Evolutionary conservation across 2,888 invertebrate genomes (phyloP), one percentile per base, ranked within the genome.

Genomic region (Papilio protenor): DNA sequence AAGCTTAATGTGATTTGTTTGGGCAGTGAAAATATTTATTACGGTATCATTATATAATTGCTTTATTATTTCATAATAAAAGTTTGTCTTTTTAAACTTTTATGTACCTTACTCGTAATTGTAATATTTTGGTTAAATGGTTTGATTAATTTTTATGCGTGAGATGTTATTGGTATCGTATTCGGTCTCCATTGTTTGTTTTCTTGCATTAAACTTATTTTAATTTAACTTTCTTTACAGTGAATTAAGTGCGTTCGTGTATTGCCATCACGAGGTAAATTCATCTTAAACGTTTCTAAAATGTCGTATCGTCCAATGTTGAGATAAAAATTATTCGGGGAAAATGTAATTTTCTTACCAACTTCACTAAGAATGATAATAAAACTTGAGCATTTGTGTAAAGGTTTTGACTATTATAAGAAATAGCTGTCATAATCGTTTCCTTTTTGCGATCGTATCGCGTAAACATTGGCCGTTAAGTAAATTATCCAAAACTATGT

Each of bases 391-490:
- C 45, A 76, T 33, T 75, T 40, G 75, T 5, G 59, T 70, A 70
- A 76, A 70, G 55, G 70, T 45, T 57, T 70, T 23, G 47, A 59
- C 76, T 76, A 71, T 76, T 76, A 76, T n/a, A 71, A 49, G 70
- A 76, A 76, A 76, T 76, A 49, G 76, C 70, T 18, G 49, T 69
- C 59, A 59, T 76, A 71, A 76, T 76, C 45, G 57, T 59, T 66
- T 16, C 23, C 69, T 69, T 16, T 55, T 11, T 55, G 64, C 40
- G 66, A 45, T 45, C 66, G 66, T 66, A 66, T 40, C 66, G 66
- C 45, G 21, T 69, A 69, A 69, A 45, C 66, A 69, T 14, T 45
- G 45, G 4, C 18, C 45, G 12, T 69, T 69, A 69, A 69, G 18
- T 40, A 45, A 40, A 69, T 69, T 69, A 45, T 45, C 40, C 45